Evolutionary conservation across 2,888 invertebrate genomes (phyloP), one percentile per base, ranked within the genome.

Genomic region (Saturnia japonica): DNA sequence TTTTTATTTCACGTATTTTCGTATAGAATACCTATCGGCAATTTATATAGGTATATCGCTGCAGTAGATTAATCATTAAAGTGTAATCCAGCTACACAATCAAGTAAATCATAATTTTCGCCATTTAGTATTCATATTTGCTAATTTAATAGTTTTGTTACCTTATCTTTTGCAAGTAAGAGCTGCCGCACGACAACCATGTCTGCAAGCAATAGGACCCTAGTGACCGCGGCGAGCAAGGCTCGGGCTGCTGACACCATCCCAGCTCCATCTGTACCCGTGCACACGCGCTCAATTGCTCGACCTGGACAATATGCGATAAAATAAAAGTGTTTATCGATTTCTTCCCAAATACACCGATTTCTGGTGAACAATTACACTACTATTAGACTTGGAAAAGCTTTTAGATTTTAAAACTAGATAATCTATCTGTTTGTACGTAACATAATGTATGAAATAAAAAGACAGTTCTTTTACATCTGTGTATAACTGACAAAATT

Each of bases 151-250:
- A 3, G 34, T 2, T 34, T 34, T 60, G 43, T 60, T 88, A 98
- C 98, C 96, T 99, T 99, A 89, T 99, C 99, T 94, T 99, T 99
- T 72, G 99, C 98, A 74, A 98, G 95, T 68, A 99, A 95, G 70
- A 99, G 95, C 91, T 99, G 99, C 85, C 99, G 98, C 72, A 99
- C 99, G 68, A 99, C 98, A 73, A 99, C 99, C 88, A 99, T 98
- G 94, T 99, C 99, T 16, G 99, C 99, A 79, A 99, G 95, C 72
- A 99, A 95, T 70, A 99, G 95, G 71, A 99, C 99, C 84, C 98
- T 95, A 69, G 99, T 99, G 78, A 99, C 98, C 72, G 99, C 98
- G 68, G 98, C 97, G 72, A 99, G 95, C 70, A 99, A 96, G 83
- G 98, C 97, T 80, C 99, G 95, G 74, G 99, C 98, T 69, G 99